Percentiles rank a stretch among this genome's conserved stretches.
Evolutionary conservation across 1,140 invertebrate genomes (phyloP).

Genomic region (honey bee (Apis mellifera)): DNA sequence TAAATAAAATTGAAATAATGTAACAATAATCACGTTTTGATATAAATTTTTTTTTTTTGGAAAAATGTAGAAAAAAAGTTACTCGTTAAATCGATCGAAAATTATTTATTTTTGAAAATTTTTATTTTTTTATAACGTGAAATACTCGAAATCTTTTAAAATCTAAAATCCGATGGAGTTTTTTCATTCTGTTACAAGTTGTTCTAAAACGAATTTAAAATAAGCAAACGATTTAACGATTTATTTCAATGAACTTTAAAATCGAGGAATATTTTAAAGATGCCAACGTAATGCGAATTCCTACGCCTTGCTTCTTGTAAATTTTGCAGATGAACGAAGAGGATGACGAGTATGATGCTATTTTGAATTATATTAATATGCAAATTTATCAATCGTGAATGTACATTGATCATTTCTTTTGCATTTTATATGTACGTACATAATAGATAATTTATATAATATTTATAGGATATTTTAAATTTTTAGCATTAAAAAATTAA

Average conservation of each 20-base stretch:
- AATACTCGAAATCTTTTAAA: not conserved
- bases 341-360: not conserved
- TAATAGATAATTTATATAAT: too few relatives aligned
- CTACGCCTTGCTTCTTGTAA: not conserved
- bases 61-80: too few relatives aligned
- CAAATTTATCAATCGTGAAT: not conserved
- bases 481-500: too few relatives aligned
- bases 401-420: not conserved
- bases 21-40: too few relatives aligned
- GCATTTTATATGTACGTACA: not conserved
- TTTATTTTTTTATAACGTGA: not conserved
- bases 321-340: not conserved
- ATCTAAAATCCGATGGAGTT: not conserved
- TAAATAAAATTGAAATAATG: too few relatives aligned
- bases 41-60: too few relatives aligned
- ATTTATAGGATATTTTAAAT: too few relatives aligned
- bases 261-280: not conserved
- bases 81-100: too few relatives aligned
- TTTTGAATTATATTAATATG: not conserved
- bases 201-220: not conserved
- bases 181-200: not conserved
- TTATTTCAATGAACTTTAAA: not conserved
- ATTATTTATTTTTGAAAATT: too few relatives aligned
- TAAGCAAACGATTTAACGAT: too few relatives aligned
- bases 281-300: not conserved